These are phyloP conservation scores for Pyrgus malvae DNA, from an alignment of 2,888 invertebrate species.

Conservation along the genomic window DNA sequence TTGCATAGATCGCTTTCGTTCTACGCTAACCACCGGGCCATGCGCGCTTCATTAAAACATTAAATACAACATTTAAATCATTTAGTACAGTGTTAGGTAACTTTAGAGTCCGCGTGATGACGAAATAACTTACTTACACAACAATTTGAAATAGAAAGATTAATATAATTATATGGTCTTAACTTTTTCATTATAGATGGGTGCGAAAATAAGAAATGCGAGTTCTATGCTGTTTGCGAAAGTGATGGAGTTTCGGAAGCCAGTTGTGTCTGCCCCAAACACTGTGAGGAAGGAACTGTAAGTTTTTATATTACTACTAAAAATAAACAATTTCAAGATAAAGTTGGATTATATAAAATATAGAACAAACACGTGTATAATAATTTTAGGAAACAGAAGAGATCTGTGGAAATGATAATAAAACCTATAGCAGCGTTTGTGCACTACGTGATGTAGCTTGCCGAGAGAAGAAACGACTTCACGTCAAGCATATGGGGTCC, in stretches of 20 bases:
- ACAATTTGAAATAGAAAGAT: no score
- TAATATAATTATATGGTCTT: no score
- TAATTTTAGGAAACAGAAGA: constrained; percentile 78
- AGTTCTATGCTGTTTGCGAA: constrained; percentile 89
- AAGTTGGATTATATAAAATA: no score
- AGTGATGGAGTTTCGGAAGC: constrained; percentile 82
- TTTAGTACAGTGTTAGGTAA: no score
- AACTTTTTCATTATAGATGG: constrained; percentile 79
- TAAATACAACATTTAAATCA: no score
- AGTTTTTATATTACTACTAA: constrained; percentile 36
- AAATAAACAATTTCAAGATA: background rate
- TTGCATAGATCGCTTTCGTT: no score
- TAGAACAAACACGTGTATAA: no score
- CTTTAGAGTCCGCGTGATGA: no score
- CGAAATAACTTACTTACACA: no score
- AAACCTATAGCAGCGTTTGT: constrained; percentile 93
- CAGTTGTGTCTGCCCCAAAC: constrained; percentile 84
- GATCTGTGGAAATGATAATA: constrained; percentile 93
- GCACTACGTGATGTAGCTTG: constrained; percentile 90
- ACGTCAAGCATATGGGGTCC: constrained; percentile 90
- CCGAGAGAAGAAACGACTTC: constrained; percentile 85
- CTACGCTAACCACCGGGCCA: no score
- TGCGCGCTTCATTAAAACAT: no score
- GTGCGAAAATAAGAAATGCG: constrained; percentile 90
- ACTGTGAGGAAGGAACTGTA: constrained; percentile 80